phyloP scores from a whole-genome alignment of 37 sponge, comb jelly and placozoan species.

The Chondrosia reniformis region DNA sequence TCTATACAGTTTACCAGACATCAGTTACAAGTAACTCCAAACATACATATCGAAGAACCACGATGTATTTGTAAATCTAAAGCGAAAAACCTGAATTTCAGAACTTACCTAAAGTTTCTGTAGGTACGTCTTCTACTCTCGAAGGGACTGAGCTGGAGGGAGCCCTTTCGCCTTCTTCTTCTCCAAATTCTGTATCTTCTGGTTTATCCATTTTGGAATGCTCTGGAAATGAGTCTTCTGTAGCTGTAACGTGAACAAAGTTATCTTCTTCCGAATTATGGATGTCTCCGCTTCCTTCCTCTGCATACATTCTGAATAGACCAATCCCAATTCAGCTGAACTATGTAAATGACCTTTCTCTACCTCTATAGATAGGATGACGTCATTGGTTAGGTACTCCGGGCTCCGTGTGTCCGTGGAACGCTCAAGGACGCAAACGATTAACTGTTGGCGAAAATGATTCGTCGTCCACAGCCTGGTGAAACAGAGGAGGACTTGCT shows the following conservation, averaged over 20 bases:
- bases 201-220: not conserved
- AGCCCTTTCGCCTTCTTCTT: not conserved
- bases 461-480: slow-evolving; percentile 54
- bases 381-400: no score
- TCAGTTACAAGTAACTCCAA: no score
- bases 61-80: no score
- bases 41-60: no score
- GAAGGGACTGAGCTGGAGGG: not conserved
- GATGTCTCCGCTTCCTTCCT: slow-evolving; percentile 16
- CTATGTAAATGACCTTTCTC: not conserved
- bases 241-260: slow-evolving; percentile 11
- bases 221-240: slow-evolving; percentile 3
- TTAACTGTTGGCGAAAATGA: no score
- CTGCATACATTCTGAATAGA: not conserved
- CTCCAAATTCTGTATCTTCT: not conserved
- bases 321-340: slow-evolving; percentile 1
- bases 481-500: slow-evolving; percentile 81
- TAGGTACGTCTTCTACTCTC: slow-evolving; percentile 17
- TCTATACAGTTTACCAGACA: no score
- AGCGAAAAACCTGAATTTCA: no score
- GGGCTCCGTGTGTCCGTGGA: no score
- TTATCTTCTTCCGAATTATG: slow-evolving; percentile 2
- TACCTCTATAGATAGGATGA: no score
- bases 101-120: no score
- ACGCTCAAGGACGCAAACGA: no score